Conservation (phyloP, 2,113 vertebrate genomes). For the Furnarius figulus region DNA sequence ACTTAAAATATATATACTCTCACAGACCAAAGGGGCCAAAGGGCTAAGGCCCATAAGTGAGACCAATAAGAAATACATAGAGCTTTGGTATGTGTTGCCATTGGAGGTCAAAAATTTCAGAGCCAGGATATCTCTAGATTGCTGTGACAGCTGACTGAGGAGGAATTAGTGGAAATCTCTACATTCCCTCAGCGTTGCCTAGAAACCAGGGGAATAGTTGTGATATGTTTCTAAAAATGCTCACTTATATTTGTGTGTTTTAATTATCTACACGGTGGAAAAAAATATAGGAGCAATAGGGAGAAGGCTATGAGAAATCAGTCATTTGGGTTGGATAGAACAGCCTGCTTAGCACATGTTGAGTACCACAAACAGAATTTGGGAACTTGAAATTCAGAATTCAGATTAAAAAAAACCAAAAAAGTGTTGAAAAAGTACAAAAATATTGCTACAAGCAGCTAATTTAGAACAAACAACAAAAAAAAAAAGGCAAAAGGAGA, state of each 20-base stretch:
- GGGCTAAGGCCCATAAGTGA: not conserved
- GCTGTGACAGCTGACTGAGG: not conserved
- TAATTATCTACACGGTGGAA: conserved; percentile 13
- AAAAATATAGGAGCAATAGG: not conserved
- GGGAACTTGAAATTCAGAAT: not conserved
- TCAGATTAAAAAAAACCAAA: not conserved
- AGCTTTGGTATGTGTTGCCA: not conserved
- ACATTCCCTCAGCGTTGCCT: conserved; percentile 62
- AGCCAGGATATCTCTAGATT: not conserved
- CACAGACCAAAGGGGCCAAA: not conserved
- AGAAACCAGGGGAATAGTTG: conserved; percentile 60
- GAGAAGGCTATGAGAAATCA: not conserved
- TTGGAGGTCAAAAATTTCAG: not conserved
- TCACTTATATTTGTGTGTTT: conserved; percentile 19
- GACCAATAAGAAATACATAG: not conserved
- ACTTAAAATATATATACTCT: not conserved
- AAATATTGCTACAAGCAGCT: not conserved
- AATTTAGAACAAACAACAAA: not conserved
- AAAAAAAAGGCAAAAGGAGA: not conserved
- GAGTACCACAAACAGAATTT: not conserved
- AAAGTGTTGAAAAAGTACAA: not conserved
- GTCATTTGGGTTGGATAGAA: not conserved
- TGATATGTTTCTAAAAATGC: conserved; percentile 42
- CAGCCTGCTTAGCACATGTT: not conserved
- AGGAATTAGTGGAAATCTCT: conserved; percentile 15